Evolutionary conservation across 1,140 invertebrate genomes (phyloP).

Genomic region (Diploscapter pachys): DNA sequence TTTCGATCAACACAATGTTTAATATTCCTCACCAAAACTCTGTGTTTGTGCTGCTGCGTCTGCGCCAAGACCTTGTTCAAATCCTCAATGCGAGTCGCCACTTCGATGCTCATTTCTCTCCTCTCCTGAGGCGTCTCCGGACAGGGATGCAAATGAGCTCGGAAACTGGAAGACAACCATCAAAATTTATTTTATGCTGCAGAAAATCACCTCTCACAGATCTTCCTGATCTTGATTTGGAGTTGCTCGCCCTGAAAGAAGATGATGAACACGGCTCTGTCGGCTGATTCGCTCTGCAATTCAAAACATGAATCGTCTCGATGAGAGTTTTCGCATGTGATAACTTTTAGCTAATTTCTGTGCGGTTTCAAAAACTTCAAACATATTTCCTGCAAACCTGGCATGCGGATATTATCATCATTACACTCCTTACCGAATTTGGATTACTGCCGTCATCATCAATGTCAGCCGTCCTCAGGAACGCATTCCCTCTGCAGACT

Average conservation of each 20-base stretch:
- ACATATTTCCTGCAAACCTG: slow-evolving; percentile 61
- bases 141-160: slow-evolving; percentile 90
- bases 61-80: slow-evolving; percentile 85
- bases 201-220: slow-evolving; percentile 73
- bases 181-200: too few species aligned
- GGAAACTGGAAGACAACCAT: slow-evolving; percentile 65
- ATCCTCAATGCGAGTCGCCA: slow-evolving; percentile 88
- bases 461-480: slow-evolving; percentile 76
- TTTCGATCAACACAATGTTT: too few species aligned
- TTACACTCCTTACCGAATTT: too few species aligned
- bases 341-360: slow-evolving; percentile 52
- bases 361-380: slow-evolving; percentile 92
- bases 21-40: slow-evolving; percentile 72
- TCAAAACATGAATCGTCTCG: slow-evolving; percentile 35
- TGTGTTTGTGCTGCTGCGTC: slow-evolving; percentile 89
- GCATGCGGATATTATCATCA: too few species aligned
- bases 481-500: slow-evolving; percentile 81
- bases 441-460: slow-evolving; percentile 13
- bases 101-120: slow-evolving; percentile 86
- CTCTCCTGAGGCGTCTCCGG: slow-evolving; percentile 84
- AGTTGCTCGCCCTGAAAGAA: slow-evolving; percentile 99
- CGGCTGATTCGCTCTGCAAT: slow-evolving; percentile 81
- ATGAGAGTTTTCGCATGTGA: not conserved
- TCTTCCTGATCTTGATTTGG: slow-evolving; percentile 91
- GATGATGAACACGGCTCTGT: slow-evolving; percentile 95